Evolutionary conservation across 2,113 vertebrate genomes (phyloP).

Genomic region (human): DNA sequence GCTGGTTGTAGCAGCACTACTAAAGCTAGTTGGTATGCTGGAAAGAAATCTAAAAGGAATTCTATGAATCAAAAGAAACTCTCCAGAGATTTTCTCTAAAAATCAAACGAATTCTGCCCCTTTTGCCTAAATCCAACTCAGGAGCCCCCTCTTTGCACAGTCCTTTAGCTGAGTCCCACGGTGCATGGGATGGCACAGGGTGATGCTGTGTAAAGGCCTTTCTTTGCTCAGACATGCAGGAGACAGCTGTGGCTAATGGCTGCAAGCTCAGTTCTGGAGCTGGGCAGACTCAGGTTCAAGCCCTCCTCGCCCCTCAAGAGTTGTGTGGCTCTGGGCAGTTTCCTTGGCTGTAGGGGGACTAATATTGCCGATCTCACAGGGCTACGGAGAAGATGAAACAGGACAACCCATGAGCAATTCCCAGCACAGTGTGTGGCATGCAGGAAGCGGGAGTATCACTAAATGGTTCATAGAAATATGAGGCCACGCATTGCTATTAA

Average conservation of each 20-base stretch:
- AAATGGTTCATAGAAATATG: neutral
- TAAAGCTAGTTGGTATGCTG: conserved; percentile 82
- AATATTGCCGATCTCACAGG: neutral
- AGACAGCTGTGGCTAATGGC: neutral
- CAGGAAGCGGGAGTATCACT: neutral
- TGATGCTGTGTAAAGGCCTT: neutral
- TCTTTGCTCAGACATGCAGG: neutral
- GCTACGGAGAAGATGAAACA: neutral
- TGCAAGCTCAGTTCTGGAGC: neutral
- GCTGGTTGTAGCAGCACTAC: conserved; percentile 84
- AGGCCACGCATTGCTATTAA: neutral
- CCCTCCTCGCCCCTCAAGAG: neutral
- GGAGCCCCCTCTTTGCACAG: neutral
- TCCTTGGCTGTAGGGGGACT: neutral
- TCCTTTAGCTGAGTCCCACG: neutral
- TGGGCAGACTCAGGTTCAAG: neutral
- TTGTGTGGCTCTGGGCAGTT: neutral
- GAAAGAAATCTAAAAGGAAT: conserved; percentile 76
- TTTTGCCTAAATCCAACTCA: neutral
- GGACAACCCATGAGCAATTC: neutral
- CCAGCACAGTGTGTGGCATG: conserved; percentile 32
- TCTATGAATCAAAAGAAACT: conserved; percentile 25
- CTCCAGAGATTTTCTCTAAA: neutral
- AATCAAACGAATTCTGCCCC: neutral
- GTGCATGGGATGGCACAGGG: neutral